Evolutionary conservation across 2,113 vertebrate species (phyloP).

Genomic region (Bujurquina vittata): DNA sequence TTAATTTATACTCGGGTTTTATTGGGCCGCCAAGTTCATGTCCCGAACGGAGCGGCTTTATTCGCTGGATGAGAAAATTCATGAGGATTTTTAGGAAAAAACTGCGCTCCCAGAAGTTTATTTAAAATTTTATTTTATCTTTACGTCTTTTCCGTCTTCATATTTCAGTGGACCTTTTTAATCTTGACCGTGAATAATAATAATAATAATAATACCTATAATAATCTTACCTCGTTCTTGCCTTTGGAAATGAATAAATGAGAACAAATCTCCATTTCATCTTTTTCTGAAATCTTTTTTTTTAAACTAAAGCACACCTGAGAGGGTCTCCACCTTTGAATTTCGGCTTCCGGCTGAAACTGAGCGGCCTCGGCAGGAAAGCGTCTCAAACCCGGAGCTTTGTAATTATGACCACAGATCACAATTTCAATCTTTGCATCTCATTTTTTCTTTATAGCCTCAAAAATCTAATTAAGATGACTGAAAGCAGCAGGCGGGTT

Average conservation of each 20-base stretch:
- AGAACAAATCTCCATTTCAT: neutral
- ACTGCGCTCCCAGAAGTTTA: neutral
- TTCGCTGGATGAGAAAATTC: neutral
- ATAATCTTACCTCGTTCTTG: fast-evolving
- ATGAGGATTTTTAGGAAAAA: neutral
- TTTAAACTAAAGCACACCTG: neutral
- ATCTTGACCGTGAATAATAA: neutral
- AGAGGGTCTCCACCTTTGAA: neutral
- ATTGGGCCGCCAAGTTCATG: neutral
- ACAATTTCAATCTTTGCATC: neutral
- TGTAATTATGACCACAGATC: neutral
- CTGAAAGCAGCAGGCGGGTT: neutral
- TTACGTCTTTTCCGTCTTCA: neutral
- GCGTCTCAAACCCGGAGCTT: neutral
- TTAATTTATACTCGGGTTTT: neutral
- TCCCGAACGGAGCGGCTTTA: neutral
- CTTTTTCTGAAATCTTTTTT: too few species aligned
- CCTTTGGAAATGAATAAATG: neutral
- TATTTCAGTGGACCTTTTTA: neutral
- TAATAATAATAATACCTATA: too few species aligned
- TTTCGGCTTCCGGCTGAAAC: neutral
- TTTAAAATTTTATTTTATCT: neutral
- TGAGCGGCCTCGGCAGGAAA: neutral
- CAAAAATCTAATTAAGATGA: neutral
- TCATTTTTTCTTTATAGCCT: neutral